These are phyloP conservation scores for Ophonus ardosiacus DNA, from an alignment of 2,888 invertebrate genomes.

Conservation along the genomic window DNA sequence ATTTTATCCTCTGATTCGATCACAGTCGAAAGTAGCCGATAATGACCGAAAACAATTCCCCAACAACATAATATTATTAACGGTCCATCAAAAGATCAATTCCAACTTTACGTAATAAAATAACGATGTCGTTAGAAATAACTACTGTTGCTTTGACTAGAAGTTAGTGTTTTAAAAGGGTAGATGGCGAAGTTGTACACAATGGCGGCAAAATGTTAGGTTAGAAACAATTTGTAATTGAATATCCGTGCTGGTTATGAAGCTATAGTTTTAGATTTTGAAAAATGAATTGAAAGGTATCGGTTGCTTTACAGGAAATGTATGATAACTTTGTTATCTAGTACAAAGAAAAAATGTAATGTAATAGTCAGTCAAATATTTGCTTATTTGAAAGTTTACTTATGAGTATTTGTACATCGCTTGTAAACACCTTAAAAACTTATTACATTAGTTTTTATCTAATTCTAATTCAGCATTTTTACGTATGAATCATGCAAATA, in stretches of 20 bases:
- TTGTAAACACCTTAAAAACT: neutral
- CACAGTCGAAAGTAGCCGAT: constrained; percentile 5
- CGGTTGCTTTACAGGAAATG: too few relatives aligned
- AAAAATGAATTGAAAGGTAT: neutral
- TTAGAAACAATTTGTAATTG: too few relatives aligned
- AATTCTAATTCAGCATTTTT: neutral
- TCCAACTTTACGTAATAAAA: constrained; percentile 29
- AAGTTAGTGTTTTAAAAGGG: constrained; percentile 4
- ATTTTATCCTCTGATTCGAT: neutral
- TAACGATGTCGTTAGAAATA: constrained; percentile 6
- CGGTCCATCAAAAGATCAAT: constrained; percentile 37
- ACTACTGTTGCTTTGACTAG: neutral
- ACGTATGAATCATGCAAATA: neutral
- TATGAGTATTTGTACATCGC: neutral
- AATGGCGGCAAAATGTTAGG: too few relatives aligned
- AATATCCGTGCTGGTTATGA: too few relatives aligned
- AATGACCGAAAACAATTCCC: constrained; percentile 11
- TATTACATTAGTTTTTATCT: neutral
- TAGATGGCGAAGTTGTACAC: neutral
- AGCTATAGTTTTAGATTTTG: neutral
- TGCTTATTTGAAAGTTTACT: neutral
- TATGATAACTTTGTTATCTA: neutral
- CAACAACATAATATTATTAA: constrained; percentile 26
- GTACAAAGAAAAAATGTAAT: neutral
- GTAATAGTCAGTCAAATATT: neutral